Conservation (phyloP, 1,140 invertebrate genomes). For the Caenorhabditis elegans region WBcel235 BX284604.4:8198501-8199000, state of each 20-base stretch:
- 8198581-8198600: not conserved
- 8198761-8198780: too few relatives aligned
- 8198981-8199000: too few relatives aligned
- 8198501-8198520: not conserved
- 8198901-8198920: not conserved
- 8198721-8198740: too few relatives aligned
- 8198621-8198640: not conserved
- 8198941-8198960: too few relatives aligned
- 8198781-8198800: too few relatives aligned
- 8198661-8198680: not conserved
- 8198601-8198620: slow-evolving; percentile 19
- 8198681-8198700: too few relatives aligned
- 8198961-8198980: too few relatives aligned
- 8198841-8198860: not conserved
- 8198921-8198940: not conserved
- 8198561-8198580: not conserved
- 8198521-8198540: not conserved
- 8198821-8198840: not conserved
- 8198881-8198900: slow-evolving; percentile 16
- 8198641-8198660: not conserved
- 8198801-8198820: not conserved
- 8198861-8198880: not conserved
- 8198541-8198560: slow-evolving; percentile 2
- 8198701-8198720: too few relatives aligned
- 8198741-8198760: too few relatives aligned